These are phyloP conservation scores for Nasonia giraulti DNA, from an alignment of 1,140 invertebrate species.

Conservation along the genomic window DNA sequence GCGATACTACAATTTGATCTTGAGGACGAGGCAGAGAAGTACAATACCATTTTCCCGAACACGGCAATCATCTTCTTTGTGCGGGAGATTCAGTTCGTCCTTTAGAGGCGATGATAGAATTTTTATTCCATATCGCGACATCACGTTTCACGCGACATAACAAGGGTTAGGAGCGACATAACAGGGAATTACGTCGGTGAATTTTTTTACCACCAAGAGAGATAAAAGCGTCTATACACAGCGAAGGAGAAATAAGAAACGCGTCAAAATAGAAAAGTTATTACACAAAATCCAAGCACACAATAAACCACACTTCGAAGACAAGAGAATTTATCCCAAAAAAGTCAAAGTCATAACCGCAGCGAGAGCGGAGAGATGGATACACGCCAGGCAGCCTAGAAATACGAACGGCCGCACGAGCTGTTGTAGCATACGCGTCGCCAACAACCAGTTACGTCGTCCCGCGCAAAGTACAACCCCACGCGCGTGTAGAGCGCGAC, in stretches of 20 bases:
- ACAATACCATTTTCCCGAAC: conserved; percentile 20
- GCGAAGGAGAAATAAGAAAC: neutral
- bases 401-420: neutral
- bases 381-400: neutral
- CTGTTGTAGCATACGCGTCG: neutral
- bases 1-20: too few species aligned
- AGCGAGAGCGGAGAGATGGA: neutral
- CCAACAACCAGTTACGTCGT: neutral
- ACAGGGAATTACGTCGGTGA: conserved; percentile 25
- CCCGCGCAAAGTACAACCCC: neutral
- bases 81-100: neutral
- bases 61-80: neutral
- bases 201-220: conserved; percentile 30
- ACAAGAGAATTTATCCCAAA: neutral
- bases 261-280: neutral
- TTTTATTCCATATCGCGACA: conserved; percentile 35
- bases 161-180: conserved; percentile 33
- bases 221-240: neutral
- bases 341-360: neutral
- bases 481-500: neutral
- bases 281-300: neutral
- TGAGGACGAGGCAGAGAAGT: too few species aligned
- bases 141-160: conserved; percentile 22
- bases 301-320: neutral
- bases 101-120: conserved; percentile 16